phyloP scores from a whole-genome alignment of 2,113 vertebrate genomes.

The Leptobrachium leishanense region DNA sequence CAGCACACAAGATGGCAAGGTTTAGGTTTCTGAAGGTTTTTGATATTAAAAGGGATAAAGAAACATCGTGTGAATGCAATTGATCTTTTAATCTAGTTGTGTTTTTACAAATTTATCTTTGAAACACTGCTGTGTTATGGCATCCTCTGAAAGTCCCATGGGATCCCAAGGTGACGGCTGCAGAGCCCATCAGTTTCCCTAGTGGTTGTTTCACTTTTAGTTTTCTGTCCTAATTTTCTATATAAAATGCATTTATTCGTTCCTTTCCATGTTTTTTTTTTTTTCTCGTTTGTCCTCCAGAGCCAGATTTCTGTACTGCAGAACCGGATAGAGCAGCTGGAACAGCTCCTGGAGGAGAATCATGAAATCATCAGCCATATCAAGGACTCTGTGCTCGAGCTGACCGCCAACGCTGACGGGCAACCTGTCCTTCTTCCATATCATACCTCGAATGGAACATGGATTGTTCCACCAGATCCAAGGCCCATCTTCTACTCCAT shows the following conservation, averaged over 20 bases:
- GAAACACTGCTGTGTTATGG: no score
- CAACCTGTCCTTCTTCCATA: slow-evolving; percentile 70
- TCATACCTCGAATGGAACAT: slow-evolving; percentile 82
- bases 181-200: background rate
- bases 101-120: no score
- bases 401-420: slow-evolving; percentile 84
- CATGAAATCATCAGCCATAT: slow-evolving; percentile 99
- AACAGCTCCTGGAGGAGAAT: slow-evolving; percentile 97
- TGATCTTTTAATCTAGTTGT: no score
- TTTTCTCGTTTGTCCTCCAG: slow-evolving; percentile 59
- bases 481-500: slow-evolving; percentile 84
- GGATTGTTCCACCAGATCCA: slow-evolving; percentile 84
- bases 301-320: slow-evolving; percentile 97
- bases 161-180: no score
- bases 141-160: no score
- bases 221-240: background rate
- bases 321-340: slow-evolving; percentile 96
- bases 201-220: background rate
- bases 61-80: no score
- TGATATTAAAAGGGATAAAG: no score
- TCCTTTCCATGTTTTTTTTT: background rate
- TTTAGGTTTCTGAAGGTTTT: no score
- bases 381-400: slow-evolving; percentile 96
- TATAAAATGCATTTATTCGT: background rate
- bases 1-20: no score